Evolutionary conservation across 2,797 vertebrate species (phyloP), one percentile per base, ranked within the genome.

Genomic region (Rhinophrynus dorsalis): DNA sequence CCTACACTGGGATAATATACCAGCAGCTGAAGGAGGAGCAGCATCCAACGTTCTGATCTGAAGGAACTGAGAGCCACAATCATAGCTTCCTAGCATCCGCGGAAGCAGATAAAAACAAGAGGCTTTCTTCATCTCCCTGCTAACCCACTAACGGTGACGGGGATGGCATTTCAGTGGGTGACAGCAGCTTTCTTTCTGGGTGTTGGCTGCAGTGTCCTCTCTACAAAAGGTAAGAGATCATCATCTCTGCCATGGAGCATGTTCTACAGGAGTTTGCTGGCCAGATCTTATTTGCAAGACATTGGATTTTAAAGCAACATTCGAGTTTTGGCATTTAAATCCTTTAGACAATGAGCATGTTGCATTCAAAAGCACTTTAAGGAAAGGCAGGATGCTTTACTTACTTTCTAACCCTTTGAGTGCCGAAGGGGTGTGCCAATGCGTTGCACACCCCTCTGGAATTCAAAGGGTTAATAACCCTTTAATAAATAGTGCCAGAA

Each of bases 91-190:
- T 42, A 40, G 54, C 55, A 33, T 45, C 54, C 30, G 45, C 62
- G 33, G 69, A 44, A 48, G 50, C 51, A 63, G 23, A 20, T 32
- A 51, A 5, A n/a, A 9, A 47, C 20, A 33, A 23, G 50, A 52
- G 69, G 62, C 69, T 65, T 52, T 64, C 40, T 52, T 58, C 26
- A 56, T 47, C 42, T 32, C 50, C 44, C 18, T n/a, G n/a, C n/a
- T n/a, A n/a, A n/a, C n/a, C n/a, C n/a, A n/a, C n/a, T 52, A 30
- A 48, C 60, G 18, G 44, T 60, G 37, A 60, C 33, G 52, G 57
- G 69, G 69, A 73, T 66, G 61, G 40, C 69, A 66, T 30, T 52
- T 59, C 62, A 60, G 40, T 66, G 69, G 69, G 61, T 73, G 69
- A 73, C 61, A 58, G 69, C 69, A 33, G 54, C 40, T 42, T 45